A percentile compares a stretch with the other conserved stretches of the same genome.
Evolutionary conservation across 2,888 invertebrate species (phyloP).

Genomic region (Drosophila meridionalis): DNA sequence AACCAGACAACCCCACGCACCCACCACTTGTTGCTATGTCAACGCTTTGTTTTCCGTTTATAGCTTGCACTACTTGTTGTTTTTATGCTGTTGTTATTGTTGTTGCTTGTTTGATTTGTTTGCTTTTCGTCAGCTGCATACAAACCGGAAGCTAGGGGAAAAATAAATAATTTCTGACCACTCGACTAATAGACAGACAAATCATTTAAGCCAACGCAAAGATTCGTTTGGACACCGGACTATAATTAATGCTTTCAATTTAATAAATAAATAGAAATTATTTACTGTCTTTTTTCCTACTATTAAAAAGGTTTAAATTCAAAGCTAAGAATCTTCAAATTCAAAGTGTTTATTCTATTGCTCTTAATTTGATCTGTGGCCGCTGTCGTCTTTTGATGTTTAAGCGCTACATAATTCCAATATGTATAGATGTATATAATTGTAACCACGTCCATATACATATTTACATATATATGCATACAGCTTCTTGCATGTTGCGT

Average conservation of each 20-base stretch:
- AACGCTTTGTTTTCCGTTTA: conserved; percentile 57
- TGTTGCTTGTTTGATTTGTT: conserved; percentile 42
- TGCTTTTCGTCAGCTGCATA: conserved; percentile 43
- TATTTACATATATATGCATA: neutral
- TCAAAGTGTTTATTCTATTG: neutral
- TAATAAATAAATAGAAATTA: no score
- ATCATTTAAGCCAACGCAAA: conserved; percentile 10
- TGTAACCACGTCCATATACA: neutral
- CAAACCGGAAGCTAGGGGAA: conserved; percentile 42
- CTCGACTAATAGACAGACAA: conserved; percentile 23
- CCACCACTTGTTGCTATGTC: conserved; percentile 77
- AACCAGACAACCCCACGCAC: conserved; percentile 14
- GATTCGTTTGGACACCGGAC: neutral
- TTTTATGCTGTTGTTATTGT: conserved; percentile 11
- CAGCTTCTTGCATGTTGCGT: conserved; percentile 55
- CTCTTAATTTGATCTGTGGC: neutral
- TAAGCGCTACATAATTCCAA: neutral
- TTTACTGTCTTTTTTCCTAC: no score
- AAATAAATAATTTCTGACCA: conserved; percentile 28
- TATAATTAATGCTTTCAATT: neutral
- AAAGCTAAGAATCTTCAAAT: neutral
- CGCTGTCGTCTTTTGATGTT: neutral
- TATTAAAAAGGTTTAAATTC: no score
- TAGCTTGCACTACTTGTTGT: conserved; percentile 9
- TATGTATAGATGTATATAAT: no score